Conservation (phyloP, 1,140 invertebrate genomes). For the Platorchestia sp. region DNA sequence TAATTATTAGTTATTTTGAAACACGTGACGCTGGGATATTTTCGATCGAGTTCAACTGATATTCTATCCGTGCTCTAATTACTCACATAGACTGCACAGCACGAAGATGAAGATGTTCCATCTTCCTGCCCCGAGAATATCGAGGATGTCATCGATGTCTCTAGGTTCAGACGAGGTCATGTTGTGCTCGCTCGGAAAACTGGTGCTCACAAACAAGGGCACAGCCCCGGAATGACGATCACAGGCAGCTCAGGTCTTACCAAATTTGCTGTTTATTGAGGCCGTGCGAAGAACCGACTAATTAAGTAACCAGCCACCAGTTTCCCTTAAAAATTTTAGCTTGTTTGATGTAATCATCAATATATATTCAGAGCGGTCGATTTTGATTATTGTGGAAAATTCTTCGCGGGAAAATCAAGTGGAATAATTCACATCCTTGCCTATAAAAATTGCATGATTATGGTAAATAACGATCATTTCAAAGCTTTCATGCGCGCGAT, state of each 20-base stretch:
- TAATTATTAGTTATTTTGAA: no score
- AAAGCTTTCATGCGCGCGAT: neutral
- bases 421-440: neutral
- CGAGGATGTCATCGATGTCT: constrained; percentile 21
- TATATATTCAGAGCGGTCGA: neutral
- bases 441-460: neutral
- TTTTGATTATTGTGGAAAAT: neutral
- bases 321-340: neutral
- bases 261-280: neutral
- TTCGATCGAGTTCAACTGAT: no score
- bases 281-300: neutral
- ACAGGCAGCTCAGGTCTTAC: neutral
- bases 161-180: neutral
- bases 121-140: neutral
- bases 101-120: constrained; percentile 31
- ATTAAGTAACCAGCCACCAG: neutral
- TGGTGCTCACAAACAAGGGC: neutral
- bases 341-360: neutral
- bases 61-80: no score
- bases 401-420: neutral
- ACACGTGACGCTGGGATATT: no score
- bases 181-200: neutral
- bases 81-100: constrained; percentile 25
- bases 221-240: neutral
- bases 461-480: neutral